These are phyloP conservation scores for Trachemys scripta DNA, from an alignment of 2,113 vertebrate genomes.

Conservation along the genomic window DNA sequence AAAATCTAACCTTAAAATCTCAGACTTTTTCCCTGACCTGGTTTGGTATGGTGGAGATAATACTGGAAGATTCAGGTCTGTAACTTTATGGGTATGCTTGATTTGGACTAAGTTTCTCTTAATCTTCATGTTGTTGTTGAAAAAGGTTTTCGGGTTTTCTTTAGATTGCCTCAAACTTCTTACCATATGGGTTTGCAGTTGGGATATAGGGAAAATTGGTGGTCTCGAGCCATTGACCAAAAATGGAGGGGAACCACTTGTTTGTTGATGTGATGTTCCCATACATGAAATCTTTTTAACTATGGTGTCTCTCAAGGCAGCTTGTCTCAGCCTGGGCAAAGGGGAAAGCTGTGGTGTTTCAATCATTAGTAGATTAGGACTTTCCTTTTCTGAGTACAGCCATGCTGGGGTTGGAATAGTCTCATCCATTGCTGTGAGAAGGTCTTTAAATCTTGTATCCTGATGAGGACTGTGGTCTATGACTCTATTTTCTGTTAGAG, in stretches of 20 bases:
- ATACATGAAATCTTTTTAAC: slow-evolving; percentile 81
- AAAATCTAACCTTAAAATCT: slow-evolving; percentile 78
- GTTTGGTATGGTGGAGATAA: slow-evolving; percentile 79
- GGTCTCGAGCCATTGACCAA: slow-evolving; percentile 78
- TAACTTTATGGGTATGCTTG: slow-evolving; percentile 70
- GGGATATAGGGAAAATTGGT: slow-evolving; percentile 70
- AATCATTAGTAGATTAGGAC: slow-evolving; percentile 42
- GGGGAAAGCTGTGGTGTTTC: slow-evolving; percentile 59
- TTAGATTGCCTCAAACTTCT: slow-evolving; percentile 80
- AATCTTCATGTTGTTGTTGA: slow-evolving; percentile 47
- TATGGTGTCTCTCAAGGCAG: slow-evolving; percentile 69
- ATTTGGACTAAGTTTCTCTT: slow-evolving; percentile 83
- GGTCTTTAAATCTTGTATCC: slow-evolving; percentile 66
- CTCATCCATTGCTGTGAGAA: slow-evolving; percentile 67
- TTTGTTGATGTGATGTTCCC: slow-evolving; percentile 59
- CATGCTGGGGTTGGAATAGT: slow-evolving; percentile 49
- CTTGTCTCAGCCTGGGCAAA: slow-evolving; percentile 78
- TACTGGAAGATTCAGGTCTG: slow-evolving; percentile 82
- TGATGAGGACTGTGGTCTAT: slow-evolving; percentile 28
- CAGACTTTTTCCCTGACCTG: slow-evolving; percentile 76
- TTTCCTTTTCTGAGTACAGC: slow-evolving; percentile 33
- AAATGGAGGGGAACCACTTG: slow-evolving; percentile 53
- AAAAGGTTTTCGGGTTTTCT: slow-evolving; percentile 72
- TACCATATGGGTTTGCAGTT: slow-evolving; percentile 75
- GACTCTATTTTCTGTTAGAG: slow-evolving; percentile 69